Evolutionary conservation across 2,797 vertebrate genomes (phyloP).

Genomic region (Sylvia borin): DNA sequence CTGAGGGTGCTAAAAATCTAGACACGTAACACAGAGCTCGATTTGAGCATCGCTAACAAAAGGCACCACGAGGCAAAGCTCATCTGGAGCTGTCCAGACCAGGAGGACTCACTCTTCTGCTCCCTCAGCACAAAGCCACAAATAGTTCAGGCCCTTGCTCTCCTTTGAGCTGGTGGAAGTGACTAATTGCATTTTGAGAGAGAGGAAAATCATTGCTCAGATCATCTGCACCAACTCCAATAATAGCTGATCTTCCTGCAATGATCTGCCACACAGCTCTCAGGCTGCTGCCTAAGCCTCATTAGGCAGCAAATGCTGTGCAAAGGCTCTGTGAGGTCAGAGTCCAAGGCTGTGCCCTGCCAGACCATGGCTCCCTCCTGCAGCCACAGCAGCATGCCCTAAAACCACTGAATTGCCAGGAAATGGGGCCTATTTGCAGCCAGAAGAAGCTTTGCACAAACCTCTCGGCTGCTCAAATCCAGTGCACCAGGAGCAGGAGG

Average conservation of each 20-base stretch:
- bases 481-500: not conserved
- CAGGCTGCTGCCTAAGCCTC: not conserved
- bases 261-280: not conserved
- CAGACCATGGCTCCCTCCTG: not conserved
- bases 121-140: not conserved
- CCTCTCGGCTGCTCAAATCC: not conserved
- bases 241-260: slow-evolving; percentile 14
- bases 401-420: not conserved
- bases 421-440: not conserved
- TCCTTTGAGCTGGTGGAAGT: not conserved
- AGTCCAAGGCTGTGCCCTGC: not conserved
- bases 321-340: not conserved
- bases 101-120: not conserved
- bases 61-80: not conserved
- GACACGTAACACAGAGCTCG: fast-evolving
- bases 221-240: slow-evolving; percentile 16
- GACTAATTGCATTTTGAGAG: slow-evolving; percentile 17
- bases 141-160: slow-evolving; percentile 19
- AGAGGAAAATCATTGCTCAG: not conserved
- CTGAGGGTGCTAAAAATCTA: not conserved
- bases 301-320: not conserved
- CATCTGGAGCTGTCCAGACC: not conserved
- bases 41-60: not conserved
- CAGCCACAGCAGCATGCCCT: not conserved
- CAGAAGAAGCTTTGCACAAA: not conserved